Evolutionary conservation across 2,113 vertebrate species (phyloP).

Genomic region (Engraulis encrasicolus): DNA sequence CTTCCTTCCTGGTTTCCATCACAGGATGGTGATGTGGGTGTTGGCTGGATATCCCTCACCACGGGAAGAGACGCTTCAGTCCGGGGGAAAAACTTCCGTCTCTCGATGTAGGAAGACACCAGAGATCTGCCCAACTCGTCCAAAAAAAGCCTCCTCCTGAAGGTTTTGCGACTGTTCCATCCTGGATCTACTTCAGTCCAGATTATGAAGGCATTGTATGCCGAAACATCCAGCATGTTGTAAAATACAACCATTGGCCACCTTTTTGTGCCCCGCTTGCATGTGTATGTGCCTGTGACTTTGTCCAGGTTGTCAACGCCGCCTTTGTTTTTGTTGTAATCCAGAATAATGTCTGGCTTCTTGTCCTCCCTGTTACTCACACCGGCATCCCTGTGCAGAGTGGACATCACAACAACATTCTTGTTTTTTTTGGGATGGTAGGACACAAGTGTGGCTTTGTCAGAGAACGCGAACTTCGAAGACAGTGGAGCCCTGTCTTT

Average conservation of each 20-base stretch:
- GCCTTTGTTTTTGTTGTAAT: slow-evolving; percentile 15
- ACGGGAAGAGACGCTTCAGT: too few species aligned
- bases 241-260: slow-evolving; percentile 14
- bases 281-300: slow-evolving; percentile 20
- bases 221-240: slow-evolving; percentile 36
- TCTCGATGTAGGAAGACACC: too few species aligned
- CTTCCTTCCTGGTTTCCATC: too few species aligned
- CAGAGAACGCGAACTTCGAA: slow-evolving; percentile 22
- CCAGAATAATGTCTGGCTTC: slow-evolving; percentile 24
- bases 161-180: slow-evolving; percentile 3
- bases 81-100: too few species aligned
- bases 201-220: slow-evolving; percentile 30
- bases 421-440: too few species aligned
- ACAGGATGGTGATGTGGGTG: too few species aligned
- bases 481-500: slow-evolving; percentile 4
- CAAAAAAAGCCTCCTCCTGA: too few species aligned
- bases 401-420: not conserved
- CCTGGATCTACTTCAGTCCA: slow-evolving; percentile 28
- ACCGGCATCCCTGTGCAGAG: slow-evolving; percentile 9
- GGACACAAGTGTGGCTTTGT: too few species aligned
- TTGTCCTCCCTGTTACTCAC: slow-evolving; percentile 17
- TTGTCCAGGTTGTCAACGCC: too few species aligned
- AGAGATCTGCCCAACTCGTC: too few species aligned
- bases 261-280: slow-evolving; percentile 24
- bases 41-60: too few species aligned